A percentile compares a stretch with the other conserved stretches of the same genome.
These are phyloP conservation scores for Okamejei kenojei DNA, from an alignment of 2,797 vertebrate species.

Conservation along the genomic window DNA sequence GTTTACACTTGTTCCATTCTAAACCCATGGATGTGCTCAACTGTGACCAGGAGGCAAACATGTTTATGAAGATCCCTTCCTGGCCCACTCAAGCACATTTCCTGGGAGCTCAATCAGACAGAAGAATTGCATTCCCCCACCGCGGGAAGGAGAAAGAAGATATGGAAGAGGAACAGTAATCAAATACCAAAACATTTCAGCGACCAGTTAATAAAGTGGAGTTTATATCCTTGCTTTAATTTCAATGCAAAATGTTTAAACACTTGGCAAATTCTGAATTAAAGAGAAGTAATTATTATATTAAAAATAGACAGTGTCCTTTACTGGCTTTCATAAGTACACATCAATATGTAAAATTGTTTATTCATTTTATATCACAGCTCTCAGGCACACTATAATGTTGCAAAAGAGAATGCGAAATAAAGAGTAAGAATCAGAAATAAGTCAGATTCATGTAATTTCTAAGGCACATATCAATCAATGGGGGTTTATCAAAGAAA, in stretches of 20 bases:
- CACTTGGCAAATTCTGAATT: neutral
- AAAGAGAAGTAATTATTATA: neutral
- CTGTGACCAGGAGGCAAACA: conserved; percentile 15
- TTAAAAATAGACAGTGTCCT: neutral
- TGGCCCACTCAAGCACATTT: neutral
- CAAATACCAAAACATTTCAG: neutral
- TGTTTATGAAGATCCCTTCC: conserved; percentile 29
- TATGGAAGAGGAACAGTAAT: neutral
- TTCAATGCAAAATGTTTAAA: neutral
- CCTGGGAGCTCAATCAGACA: neutral
- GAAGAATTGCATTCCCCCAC: neutral
- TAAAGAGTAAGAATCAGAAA: neutral
- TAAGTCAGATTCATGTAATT: neutral
- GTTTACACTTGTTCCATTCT: conserved; percentile 12
- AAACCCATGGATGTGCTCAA: neutral
- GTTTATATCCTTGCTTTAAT: neutral
- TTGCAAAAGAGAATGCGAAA: neutral
- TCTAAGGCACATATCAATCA: neutral
- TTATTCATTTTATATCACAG: neutral
- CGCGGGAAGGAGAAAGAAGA: neutral
- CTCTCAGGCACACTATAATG: neutral
- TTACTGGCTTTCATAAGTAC: neutral
- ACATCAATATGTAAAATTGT: neutral
- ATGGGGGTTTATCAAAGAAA: neutral
- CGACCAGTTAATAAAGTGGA: neutral